phyloP scores from a whole-genome alignment of 2,113 vertebrate genomes.

The Tricholaema leucomelas region DNA sequence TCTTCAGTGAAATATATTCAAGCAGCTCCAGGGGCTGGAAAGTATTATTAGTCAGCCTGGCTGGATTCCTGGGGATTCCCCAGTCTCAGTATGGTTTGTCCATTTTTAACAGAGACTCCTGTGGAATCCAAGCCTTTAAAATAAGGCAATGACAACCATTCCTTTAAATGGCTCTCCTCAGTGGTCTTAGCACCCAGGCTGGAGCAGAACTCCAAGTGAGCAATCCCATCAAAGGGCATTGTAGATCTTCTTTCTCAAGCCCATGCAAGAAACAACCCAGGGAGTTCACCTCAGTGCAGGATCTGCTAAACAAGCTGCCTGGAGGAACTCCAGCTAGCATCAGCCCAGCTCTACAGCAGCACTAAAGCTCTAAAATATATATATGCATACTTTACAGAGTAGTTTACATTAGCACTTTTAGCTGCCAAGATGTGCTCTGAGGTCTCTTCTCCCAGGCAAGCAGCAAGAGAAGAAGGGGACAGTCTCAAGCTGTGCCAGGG shows the following conservation, averaged over 20 bases:
- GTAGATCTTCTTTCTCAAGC: not conserved
- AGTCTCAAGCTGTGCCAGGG: too few relatives aligned
- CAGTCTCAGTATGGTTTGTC: not conserved
- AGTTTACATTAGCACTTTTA: too few relatives aligned
- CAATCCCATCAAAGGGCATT: not conserved
- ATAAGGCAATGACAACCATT: not conserved
- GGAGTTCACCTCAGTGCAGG: not conserved
- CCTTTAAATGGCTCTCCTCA: not conserved
- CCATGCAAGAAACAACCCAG: not conserved
- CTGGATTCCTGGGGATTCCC: not conserved
- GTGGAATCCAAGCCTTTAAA: not conserved
- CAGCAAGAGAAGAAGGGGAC: too few relatives aligned
- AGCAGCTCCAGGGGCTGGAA: not conserved
- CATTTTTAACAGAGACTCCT: not conserved
- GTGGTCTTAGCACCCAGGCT: not conserved
- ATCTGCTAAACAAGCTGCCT: not conserved
- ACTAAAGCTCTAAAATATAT: not conserved
- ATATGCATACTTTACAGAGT: too few relatives aligned
- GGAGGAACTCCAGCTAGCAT: not conserved
- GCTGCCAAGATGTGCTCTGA: too few relatives aligned
- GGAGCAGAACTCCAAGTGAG: not conserved
- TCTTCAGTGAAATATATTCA: not conserved
- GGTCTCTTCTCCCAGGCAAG: too few relatives aligned
- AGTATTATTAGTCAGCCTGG: not conserved
- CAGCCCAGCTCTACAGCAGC: not conserved